These are phyloP conservation scores for Porites australiensis DNA, from an alignment of 64 coral and sea anemone genomes.

Conservation along the genomic window DNA sequence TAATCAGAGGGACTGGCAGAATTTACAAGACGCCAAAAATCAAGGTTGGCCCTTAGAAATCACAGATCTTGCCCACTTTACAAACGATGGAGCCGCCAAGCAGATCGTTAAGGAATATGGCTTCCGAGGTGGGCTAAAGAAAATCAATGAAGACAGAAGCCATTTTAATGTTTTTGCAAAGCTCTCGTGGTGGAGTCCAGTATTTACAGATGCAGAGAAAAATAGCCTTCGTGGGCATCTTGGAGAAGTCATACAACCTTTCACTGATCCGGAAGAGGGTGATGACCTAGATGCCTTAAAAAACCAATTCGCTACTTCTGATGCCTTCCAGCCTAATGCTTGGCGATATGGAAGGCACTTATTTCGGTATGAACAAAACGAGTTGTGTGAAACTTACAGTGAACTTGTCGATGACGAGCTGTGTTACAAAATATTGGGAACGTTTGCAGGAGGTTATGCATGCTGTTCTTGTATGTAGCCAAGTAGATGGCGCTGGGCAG, in stretches of 20 bases:
- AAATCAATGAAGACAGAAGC: not conserved
- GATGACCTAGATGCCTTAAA: not conserved
- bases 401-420: not conserved
- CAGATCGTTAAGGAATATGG: not conserved
- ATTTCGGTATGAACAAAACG: not conserved
- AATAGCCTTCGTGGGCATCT: not conserved
- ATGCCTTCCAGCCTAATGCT: not conserved
- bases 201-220: not conserved
- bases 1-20: not conserved
- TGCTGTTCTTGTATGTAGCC: constrained; percentile 30
- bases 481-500: not conserved
- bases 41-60: not conserved
- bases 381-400: not conserved
- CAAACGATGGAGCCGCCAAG: not conserved
- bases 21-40: not conserved
- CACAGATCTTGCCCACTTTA: not conserved
- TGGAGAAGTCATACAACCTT: not conserved
- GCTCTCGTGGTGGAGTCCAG: constrained; percentile 26
- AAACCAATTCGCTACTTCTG: constrained; percentile 1
- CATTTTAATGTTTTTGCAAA: not conserved
- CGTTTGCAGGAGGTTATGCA: not conserved
- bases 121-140: not conserved
- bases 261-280: not conserved
- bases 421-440: not conserved
- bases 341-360: rapidly evolving